Conservation (phyloP, 1,140 invertebrate genomes). For the Calosoma granatense region DNA sequence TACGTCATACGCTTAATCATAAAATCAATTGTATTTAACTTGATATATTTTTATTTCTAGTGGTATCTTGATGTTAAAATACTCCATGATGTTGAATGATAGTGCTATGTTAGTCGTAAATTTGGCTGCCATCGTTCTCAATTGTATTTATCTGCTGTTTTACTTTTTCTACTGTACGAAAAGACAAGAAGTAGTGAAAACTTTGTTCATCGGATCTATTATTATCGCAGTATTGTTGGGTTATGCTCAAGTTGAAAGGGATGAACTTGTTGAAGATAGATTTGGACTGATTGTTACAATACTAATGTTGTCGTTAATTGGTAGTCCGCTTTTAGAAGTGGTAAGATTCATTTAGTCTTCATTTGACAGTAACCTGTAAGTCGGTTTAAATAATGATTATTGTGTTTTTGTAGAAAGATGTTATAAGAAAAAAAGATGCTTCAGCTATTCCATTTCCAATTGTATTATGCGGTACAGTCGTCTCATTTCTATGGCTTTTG, state of each 20-base stretch:
- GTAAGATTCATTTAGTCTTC: conserved; percentile 49
- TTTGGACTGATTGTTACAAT: conserved; percentile 58
- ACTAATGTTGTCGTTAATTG: conserved; percentile 55
- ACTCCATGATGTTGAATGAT: conserved; percentile 57
- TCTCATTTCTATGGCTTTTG: conserved; percentile 64
- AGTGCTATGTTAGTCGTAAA: conserved; percentile 63
- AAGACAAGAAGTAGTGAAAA: conserved; percentile 38
- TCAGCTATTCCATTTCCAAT: conserved; percentile 72
- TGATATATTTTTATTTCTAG: conserved; percentile 33
- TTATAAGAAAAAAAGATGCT: conserved; percentile 65
- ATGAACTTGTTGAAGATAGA: conserved; percentile 50
- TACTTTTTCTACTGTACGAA: conserved; percentile 55
- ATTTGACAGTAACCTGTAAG: conserved; percentile 3
- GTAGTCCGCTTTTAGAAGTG: conserved; percentile 56
- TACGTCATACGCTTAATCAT: conserved; percentile 38
- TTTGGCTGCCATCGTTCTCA: conserved; percentile 54
- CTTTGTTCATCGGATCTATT: conserved; percentile 38
- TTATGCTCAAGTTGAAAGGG: conserved; percentile 53
- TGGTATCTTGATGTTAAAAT: conserved; percentile 57
- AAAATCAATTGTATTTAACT: neutral
- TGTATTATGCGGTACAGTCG: conserved; percentile 65
- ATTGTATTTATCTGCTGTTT: conserved; percentile 49
- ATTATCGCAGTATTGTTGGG: conserved; percentile 46
- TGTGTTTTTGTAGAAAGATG: conserved; percentile 44
- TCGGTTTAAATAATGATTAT: neutral